Conservation (phyloP, 2,797 vertebrate genomes). For the Brotula barbata region DNA sequence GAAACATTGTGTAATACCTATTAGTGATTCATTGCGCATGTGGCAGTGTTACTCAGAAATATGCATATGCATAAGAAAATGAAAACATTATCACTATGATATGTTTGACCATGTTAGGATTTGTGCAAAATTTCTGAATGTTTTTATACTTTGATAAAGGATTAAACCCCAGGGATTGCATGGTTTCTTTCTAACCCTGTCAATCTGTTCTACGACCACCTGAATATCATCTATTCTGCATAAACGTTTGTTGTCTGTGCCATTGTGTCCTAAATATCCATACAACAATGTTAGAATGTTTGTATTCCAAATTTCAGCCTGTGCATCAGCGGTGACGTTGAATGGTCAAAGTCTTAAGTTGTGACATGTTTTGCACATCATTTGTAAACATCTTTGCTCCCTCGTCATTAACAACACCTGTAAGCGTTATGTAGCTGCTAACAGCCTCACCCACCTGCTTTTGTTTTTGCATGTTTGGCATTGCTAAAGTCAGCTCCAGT, state of each 20-base stretch:
- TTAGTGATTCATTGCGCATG: neutral
- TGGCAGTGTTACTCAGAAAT: neutral
- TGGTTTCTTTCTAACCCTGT: neutral
- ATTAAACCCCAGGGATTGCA: neutral
- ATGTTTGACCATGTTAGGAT: no score
- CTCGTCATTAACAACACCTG: no score
- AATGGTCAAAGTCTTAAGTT: neutral
- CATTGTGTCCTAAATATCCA: conserved; percentile 1
- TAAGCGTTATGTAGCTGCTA: conserved; percentile 41
- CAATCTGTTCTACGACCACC: conserved; percentile 6
- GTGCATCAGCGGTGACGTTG: neutral
- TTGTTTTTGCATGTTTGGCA: conserved; percentile 83
- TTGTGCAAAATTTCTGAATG: no score
- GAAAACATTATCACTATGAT: no score
- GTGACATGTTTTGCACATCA: no score
- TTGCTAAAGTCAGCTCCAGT: conserved; percentile 72
- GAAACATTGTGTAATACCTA: no score
- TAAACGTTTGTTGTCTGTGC: no score
- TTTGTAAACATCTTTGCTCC: no score
- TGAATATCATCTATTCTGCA: no score
- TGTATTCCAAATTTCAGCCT: no score
- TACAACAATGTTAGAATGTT: neutral
- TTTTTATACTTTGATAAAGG: neutral
- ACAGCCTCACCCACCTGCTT: conserved; percentile 66
- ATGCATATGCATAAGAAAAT: no score